Evolutionary conservation across 2,888 invertebrate species (phyloP).

Genomic region (Physocephala rufipes): DNA sequence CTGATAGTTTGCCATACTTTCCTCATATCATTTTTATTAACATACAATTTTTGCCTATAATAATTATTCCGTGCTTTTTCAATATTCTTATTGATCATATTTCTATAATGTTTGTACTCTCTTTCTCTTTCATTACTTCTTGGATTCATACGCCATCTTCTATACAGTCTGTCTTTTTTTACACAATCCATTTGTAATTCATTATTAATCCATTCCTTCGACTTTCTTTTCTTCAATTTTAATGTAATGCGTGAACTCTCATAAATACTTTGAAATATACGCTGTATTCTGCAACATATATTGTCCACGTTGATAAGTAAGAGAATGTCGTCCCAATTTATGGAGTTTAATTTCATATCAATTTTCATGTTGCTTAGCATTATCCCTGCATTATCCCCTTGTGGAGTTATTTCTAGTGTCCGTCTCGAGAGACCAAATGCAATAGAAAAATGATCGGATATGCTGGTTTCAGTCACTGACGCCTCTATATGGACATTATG

Average conservation of each 20-base stretch:
- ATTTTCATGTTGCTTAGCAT: background rate
- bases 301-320: background rate
- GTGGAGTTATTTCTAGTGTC: background rate
- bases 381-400: background rate
- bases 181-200: background rate
- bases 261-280: background rate
- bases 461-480: background rate
- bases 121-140: constrained; percentile 1
- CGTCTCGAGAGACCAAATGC: background rate
- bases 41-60: background rate
- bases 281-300: background rate
- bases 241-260: background rate
- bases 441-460: constrained; percentile 1
- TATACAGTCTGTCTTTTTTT: background rate
- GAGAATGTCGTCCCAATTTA: background rate
- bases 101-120: constrained; percentile 18
- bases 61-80: background rate
- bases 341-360: background rate
- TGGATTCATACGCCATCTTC: constrained; percentile 1
- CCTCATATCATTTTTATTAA: background rate
- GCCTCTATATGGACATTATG: background rate
- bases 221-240: too few species aligned
- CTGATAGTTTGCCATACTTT: constrained; percentile 22
- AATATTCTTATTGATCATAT: background rate
- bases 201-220: background rate